Base-by-base conservation (phyloP, 2,113 vertebrate genomes). In the Gadus macrocephalus region DNA sequence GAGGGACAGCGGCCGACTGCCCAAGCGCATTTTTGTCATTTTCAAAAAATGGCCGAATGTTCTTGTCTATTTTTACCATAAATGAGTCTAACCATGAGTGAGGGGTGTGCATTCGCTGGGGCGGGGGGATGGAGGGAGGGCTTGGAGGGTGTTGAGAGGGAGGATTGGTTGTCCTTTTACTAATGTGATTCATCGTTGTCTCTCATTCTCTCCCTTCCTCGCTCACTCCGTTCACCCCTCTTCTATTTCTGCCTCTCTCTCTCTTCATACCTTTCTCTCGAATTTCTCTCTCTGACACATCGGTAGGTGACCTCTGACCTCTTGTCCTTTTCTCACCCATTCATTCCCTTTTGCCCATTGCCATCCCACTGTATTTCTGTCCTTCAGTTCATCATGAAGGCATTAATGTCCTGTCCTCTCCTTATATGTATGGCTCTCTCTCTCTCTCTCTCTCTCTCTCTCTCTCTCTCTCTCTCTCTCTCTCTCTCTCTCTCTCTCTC, bases 41-140 rank as follows among this genome's bases (percentile, higher is more conserved):
- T 49, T 49, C 42, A 49, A 9, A 49, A 49, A 49, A 58, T 14
- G 55, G 75, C 67, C 75, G 74, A 79, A 81, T 81, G 82, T 73
- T 79, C 71, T 74, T 27, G 28, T 82, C 81, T 88, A 85, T 88
- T 83, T 88, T 87, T 84, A 83, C 73, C 84, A 62, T 53, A 77
- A 42, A 71, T 76, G 76, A 77, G 70, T 79, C 62, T 76, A 75
- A 83, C 69, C 72, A 49, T 12, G 42, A 49, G 42, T 1, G 42
- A 49, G 42, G 42, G 42, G 42, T 49, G 42, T 49, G 8, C 42
- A 9, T 49, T 49, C 42, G 84, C 15, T 63, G 55, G 59, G 19
- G 15, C 22, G 28, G 53, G 59, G 65, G 53, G 56, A 17, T 3
- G 42, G 8, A 49, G 42, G 42, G 42, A 49, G 5, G 42, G 42